A percentile compares a stretch with the other conserved stretches of the same genome.
Conservation (phyloP, 53 echinoderm and acorn worm genomes). For the Glandiceps talaboti region DNA sequence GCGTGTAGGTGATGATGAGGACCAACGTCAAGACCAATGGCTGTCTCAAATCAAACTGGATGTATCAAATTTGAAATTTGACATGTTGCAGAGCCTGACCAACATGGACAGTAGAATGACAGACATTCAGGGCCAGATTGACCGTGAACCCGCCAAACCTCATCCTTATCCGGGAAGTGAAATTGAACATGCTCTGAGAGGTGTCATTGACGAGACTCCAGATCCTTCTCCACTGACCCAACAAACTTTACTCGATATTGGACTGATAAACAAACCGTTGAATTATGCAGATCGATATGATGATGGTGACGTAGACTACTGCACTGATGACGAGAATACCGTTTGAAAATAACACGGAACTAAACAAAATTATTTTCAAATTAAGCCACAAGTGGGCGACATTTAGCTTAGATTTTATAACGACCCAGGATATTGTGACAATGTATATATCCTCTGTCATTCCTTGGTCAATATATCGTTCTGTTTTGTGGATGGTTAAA, state of each 20-base stretch:
- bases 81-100: slow-evolving; percentile 94
- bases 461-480: too few species aligned
- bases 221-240: background rate
- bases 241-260: background rate
- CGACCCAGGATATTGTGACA: too few species aligned
- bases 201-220: too few species aligned
- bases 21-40: slow-evolving; percentile 63
- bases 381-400: too few species aligned
- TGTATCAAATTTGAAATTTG: slow-evolving; percentile 96
- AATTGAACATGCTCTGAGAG: background rate
- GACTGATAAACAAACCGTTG: background rate
- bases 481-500: too few species aligned
- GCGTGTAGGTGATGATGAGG: slow-evolving; percentile 85
- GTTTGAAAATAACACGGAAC: too few species aligned
- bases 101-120: slow-evolving; percentile 95
- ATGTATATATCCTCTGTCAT: too few species aligned
- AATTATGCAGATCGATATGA: background rate
- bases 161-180: background rate
- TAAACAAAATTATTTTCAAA: too few species aligned
- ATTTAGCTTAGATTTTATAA: too few species aligned
- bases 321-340: background rate
- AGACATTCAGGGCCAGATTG: slow-evolving; percentile 87
- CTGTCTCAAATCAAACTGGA: slow-evolving; percentile 92
- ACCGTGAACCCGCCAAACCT: slow-evolving; percentile 6
- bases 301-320: background rate